phyloP scores from a whole-genome alignment of 1,140 invertebrate species.

The Calephelis nemesis region DNA sequence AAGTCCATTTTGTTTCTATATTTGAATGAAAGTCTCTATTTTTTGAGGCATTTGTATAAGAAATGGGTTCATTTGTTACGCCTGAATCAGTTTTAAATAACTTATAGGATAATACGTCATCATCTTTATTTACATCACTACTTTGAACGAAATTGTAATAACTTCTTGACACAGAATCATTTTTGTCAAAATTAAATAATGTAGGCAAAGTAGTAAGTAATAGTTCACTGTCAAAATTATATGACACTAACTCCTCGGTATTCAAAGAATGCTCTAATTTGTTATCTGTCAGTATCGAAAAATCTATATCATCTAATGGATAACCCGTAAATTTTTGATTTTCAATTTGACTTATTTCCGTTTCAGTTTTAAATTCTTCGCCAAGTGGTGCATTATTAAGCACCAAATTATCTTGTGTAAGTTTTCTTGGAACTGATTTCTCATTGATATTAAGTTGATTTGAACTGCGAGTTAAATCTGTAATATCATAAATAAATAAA shows the following conservation, averaged over 20 bases:
- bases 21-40: too few species aligned
- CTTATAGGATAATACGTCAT: too few species aligned
- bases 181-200: background rate
- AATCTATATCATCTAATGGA: background rate
- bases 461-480: background rate
- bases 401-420: background rate
- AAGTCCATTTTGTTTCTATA: too few species aligned
- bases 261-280: background rate
- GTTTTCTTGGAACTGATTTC: background rate
- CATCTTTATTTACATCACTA: too few species aligned
- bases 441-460: background rate
- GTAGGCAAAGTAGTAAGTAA: background rate
- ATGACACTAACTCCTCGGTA: background rate
- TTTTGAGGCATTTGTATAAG: too few species aligned
- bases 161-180: background rate
- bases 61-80: too few species aligned
- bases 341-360: background rate
- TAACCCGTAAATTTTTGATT: background rate
- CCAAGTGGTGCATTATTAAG: background rate
- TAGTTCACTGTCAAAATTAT: background rate
- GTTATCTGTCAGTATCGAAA: background rate
- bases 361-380: background rate
- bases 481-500: too few species aligned
- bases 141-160: too few species aligned
- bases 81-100: too few species aligned